phyloP scores from a whole-genome alignment of 2,797 vertebrate genomes.

The Pogoniulus pusillus region DNA sequence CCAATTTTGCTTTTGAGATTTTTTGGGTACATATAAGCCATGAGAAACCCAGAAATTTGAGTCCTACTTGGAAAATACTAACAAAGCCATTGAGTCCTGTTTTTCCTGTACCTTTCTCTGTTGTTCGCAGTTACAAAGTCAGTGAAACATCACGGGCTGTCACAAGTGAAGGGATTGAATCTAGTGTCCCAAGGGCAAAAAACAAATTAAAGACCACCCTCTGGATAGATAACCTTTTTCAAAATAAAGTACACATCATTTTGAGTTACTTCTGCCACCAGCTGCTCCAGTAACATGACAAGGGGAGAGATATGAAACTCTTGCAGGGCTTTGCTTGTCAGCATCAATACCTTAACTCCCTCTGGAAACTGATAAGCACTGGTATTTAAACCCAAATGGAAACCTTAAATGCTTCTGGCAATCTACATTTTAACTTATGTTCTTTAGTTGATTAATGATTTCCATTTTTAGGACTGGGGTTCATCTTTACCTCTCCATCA shows the following conservation, averaged over 20 bases:
- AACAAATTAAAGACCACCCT: neutral
- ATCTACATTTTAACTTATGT: neutral
- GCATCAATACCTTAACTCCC: neutral
- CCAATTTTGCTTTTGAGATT: constrained; percentile 9
- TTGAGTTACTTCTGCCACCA: neutral
- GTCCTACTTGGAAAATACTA: neutral
- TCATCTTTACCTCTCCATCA: neutral
- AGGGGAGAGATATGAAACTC: neutral
- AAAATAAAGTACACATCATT: neutral
- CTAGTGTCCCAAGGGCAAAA: neutral
- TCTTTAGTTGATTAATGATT: neutral
- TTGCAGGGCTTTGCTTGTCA: neutral
- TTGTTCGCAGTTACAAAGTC: neutral
- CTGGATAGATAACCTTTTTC: neutral
- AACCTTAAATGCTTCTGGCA: neutral
- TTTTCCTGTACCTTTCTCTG: neutral
- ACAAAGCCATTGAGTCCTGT: neutral
- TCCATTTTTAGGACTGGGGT: neutral
- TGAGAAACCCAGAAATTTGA: neutral
- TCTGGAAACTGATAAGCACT: neutral
- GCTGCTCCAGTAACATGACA: neutral
- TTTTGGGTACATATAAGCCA: neutral
- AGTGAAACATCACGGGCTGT: neutral
- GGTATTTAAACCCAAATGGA: neutral
- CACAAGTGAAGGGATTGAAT: neutral